Base-by-base conservation (phyloP, 2,888 invertebrate species). In the Luperina nickerlii region DNA sequence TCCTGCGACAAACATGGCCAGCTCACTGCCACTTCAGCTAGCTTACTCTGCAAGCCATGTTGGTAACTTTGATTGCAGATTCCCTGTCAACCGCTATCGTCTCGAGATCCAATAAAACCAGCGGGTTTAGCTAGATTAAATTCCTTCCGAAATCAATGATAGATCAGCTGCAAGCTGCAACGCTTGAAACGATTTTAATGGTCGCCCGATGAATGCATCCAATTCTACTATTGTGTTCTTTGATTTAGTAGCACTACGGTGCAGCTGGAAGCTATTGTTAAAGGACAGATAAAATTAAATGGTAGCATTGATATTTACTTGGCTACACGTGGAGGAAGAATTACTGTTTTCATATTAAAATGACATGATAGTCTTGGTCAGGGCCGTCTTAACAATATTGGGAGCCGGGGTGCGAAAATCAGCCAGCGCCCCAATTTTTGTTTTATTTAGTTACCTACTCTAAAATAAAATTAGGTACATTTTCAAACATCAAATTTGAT, bases 171-270 rank as follows among this genome's bases (percentile, higher is more conserved):
- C 20, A 42, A 70, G 60, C 45, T 67, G 66, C 20, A 42, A 69
- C 27, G 15, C 1, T 63, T 32, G 4, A 51, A 75, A 42, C 9
- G 62, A 48, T 54, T 78, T 67, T 54, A 76, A 82, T 54, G 18
- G 54, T 24, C 24, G 65, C 6, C 1, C 67, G 62, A 82, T 78
- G 70, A 84, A 82, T 78, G 82, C 63, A 72, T 68, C 15, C 65
- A 32, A 72, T 84, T 76, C 67, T 82, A 82, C 79, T n/a, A 82
- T 85, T 82, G 76, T 85, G 48, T 62, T 38, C 65, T 62, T 69
- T 82, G 85, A 86, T 86, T 74, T 79, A 76, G 38, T 65, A 66
- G 24, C n/a, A 38, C 70, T 65, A 76, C 24, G 24, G 8, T 71
- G 70, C 83, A 84, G 78, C 73, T 70, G 70, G 13, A 60, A 27